These are phyloP conservation scores for Phodopus roborovskii DNA, from an alignment of 2,113 vertebrate genomes.

Conservation along the genomic window DNA sequence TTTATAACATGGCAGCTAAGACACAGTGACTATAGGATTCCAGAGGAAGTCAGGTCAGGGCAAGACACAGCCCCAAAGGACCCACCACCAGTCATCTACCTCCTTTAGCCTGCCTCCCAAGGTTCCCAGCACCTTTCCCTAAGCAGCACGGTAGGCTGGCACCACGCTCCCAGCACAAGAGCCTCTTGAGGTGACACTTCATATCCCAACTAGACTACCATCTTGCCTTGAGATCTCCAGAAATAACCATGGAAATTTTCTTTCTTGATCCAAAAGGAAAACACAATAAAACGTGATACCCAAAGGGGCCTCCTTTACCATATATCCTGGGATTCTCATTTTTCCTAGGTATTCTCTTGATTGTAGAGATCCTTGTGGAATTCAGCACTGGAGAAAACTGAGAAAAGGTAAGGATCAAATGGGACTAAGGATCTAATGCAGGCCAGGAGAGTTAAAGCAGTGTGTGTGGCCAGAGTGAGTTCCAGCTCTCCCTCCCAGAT, in stretches of 20 bases:
- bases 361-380: neutral
- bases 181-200: neutral
- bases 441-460: neutral
- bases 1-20: too few relatives aligned
- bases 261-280: neutral
- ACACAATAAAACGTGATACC: neutral
- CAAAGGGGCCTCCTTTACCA: neutral
- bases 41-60: neutral
- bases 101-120: neutral
- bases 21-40: neutral
- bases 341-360: neutral
- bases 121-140: neutral
- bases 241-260: neutral
- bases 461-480: neutral
- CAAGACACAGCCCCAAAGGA: neutral
- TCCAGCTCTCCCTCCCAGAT: neutral
- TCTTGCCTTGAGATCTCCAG: slow-evolving; percentile 2
- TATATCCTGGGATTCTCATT: neutral
- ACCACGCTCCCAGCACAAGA: neutral
- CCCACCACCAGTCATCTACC: neutral
- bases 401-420: neutral
- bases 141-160: neutral
- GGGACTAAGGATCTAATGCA: neutral
- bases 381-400: neutral
- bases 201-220: neutral